Conservation (phyloP, 2,797 vertebrate genomes). For the Euphonia xanthogaster region DNA sequence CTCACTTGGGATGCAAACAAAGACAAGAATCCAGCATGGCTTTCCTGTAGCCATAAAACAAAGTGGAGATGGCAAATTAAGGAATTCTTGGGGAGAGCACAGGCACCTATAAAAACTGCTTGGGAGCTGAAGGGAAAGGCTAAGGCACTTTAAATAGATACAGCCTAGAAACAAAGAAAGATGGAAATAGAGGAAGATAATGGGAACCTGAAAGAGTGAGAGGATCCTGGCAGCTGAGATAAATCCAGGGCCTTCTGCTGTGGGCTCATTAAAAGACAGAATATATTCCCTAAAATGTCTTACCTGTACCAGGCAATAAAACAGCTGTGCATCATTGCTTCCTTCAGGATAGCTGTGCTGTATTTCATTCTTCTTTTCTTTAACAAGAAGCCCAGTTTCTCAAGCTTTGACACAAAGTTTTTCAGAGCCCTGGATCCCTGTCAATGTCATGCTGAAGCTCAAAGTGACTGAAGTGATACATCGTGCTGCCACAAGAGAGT, state of each 20-base stretch:
- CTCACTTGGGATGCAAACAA: not conserved
- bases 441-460: not conserved
- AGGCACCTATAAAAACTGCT: not conserved
- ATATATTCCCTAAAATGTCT: constrained; percentile 20
- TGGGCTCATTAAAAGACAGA: constrained; percentile 25
- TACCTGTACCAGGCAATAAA: constrained; percentile 29
- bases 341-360: not conserved
- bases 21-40: not conserved
- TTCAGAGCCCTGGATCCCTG: not conserved
- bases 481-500: fast-evolving
- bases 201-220: constrained; percentile 2
- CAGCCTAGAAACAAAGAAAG: not conserved
- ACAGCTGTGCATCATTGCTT: constrained; percentile 27
- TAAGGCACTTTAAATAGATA: not conserved
- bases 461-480: fast-evolving
- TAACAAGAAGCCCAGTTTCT: not conserved
- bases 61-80: not conserved
- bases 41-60: not conserved
- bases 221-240: constrained; percentile 10
- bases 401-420: not conserved
- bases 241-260: constrained; percentile 8
- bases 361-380: constrained; percentile 10
- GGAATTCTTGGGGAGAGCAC: not conserved
- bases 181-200: not conserved
- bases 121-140: not conserved